Conservation (phyloP, 2,797 vertebrate genomes). For the Acrocephalus scirpaceus region DNA sequence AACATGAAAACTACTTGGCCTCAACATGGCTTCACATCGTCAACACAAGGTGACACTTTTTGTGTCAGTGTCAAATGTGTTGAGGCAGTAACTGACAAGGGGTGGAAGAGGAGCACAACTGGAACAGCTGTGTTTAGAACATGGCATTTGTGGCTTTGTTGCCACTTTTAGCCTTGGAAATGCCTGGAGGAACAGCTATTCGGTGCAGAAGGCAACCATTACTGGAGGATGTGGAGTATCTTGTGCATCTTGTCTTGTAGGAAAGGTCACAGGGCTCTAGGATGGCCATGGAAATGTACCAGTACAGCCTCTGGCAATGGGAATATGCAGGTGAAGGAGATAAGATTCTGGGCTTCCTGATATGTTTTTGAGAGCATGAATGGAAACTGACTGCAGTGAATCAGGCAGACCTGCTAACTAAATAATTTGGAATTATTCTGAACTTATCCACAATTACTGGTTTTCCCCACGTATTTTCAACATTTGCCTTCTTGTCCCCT, state of each 20-base stretch:
- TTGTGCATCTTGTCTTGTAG: background rate
- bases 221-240: background rate
- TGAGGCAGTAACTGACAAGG: background rate
- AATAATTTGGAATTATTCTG: slow-evolving; percentile 2
- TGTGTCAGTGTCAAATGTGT: background rate
- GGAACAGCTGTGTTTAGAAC: background rate
- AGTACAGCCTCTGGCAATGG: background rate
- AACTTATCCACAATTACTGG: background rate
- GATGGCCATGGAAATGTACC: background rate
- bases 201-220: background rate
- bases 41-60: background rate
- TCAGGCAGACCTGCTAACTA: background rate
- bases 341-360: background rate
- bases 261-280: background rate
- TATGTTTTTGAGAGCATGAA: background rate
- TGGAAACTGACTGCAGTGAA: background rate
- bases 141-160: background rate
- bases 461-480: background rate
- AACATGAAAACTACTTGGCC: background rate
- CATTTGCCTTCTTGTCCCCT: slow-evolving; percentile 1
- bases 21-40: background rate
- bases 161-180: background rate
- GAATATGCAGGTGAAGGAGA: background rate
- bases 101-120: background rate
- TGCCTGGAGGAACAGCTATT: background rate